Evolutionary conservation across 92 coral and sea anemone genomes (phyloP).

Genomic region (Micromussa lordhowensis): DNA sequence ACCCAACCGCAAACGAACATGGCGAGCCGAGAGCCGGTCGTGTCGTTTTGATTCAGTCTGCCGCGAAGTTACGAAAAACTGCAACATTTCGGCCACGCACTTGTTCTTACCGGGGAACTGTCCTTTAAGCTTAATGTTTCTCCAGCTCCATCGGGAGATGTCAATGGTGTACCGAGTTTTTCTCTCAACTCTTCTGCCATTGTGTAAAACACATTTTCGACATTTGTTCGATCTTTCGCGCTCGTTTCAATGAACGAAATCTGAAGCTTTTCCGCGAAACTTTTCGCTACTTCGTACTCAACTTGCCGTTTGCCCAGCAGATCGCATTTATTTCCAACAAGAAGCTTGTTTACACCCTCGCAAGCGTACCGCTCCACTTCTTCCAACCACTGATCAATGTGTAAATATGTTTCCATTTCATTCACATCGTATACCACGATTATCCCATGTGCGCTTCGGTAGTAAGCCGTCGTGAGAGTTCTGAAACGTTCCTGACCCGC

Average conservation of each 20-base stretch:
- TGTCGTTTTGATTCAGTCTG: not conserved
- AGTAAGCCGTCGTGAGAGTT: slow-evolving; percentile 96
- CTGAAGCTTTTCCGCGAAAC: slow-evolving; percentile 83
- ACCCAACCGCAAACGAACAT: not conserved
- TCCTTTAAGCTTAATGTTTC: slow-evolving; percentile 55
- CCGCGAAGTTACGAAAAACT: slow-evolving; percentile 28
- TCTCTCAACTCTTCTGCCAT: slow-evolving; percentile 93
- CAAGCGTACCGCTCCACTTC: slow-evolving; percentile 91
- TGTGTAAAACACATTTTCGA: slow-evolving; percentile 86
- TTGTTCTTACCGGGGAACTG: slow-evolving; percentile 51
- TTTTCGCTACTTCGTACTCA: slow-evolving; percentile 80
- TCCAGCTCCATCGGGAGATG: slow-evolving; percentile 62
- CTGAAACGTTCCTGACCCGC: slow-evolving; percentile 98
- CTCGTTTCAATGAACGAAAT: slow-evolving; percentile 96
- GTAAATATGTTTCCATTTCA: slow-evolving; percentile 85
- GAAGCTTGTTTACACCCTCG: slow-evolving; percentile 85
- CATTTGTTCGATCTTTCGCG: slow-evolving; percentile 96
- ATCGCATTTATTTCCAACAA: slow-evolving; percentile 97
- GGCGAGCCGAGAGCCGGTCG: not conserved
- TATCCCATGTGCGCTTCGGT: slow-evolving; percentile 98
- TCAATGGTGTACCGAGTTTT: slow-evolving; percentile 86
- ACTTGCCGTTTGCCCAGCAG: slow-evolving; percentile 84
- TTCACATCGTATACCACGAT: slow-evolving; percentile 93
- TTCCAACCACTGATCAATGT: slow-evolving; percentile 86
- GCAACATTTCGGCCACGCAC: slow-evolving; percentile 67